Base-by-base conservation (phyloP, 2,888 invertebrate species). In the Caenorhabditis japonica region DNA sequence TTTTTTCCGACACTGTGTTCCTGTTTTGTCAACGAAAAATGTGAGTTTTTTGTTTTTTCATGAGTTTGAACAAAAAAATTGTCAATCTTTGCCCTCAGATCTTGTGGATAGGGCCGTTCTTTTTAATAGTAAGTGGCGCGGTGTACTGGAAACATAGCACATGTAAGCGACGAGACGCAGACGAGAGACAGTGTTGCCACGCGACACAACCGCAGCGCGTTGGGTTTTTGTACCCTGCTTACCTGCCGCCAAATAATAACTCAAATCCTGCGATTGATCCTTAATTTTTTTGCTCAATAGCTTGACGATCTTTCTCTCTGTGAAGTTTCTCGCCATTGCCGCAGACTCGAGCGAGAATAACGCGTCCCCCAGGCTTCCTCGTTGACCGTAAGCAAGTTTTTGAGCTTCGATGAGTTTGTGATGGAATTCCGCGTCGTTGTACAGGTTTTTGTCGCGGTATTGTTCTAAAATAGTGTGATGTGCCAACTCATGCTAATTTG, bases 351-450 rank as follows among this genome's bases (percentile, higher is more conserved):
- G 66, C 46, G 92, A 87, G 87, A 92, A 94, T 52, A 91, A 90
- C 17, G 91, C 90, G 90, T 97, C 97, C 5, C 85, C 85, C 23
- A 85, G 69, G 44, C 80, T 68, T 10, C 84, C 80, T 10, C 85
- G 60, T 85, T 92, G 91, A 0, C 94, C 95, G 88, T 93, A 95
- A n/a, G 93, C 95, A 90, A 92, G 95, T 88, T 97, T 97, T 89
- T 94, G 93, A 4, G 93, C 91, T 88, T 97, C 97, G 4, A 93
- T 90, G 74, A 95, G 90, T 72, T 93, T 91, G 83, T 97, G 97
- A 90, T 93, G 93, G 1, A 93, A 92, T 0, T 88, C 80, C 2
- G 81, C 75, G 44, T 87, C 78, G 59, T 81, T 66, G 52, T 83
- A 73, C 21, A 81, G 64, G 7, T 75, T 59, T 17, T 75, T 55